Evolutionary conservation across 2,888 invertebrate genomes (phyloP), one percentile per base, ranked within the genome.

Genomic region (Seladonia tumulorum): DNA sequence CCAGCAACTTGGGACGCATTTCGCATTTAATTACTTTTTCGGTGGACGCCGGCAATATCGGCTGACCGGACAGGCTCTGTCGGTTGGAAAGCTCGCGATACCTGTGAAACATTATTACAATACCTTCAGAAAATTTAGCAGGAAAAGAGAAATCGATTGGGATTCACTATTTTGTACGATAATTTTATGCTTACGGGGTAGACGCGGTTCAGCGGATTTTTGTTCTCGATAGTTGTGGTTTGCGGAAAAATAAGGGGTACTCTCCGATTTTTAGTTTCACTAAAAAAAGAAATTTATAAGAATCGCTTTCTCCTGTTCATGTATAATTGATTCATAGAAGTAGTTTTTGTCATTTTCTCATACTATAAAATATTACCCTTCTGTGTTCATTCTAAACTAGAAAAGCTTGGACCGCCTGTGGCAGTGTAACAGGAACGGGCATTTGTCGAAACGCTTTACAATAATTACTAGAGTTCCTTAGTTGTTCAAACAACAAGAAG

Each of bases 1-100:
- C 53, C 49, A 8, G 18, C 10, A 22, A 53, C 22, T 10, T 39
- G 14, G 45, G 53, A 74, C 53, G 47, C 47, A 25, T 35, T 35
- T 66, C 66, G 76, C 74, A 76, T 72, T 53, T 39, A 63, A 71
- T 60, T 42, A 70, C 29, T 53, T 81, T 57, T 49, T 25, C 29
- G 18, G 47, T 7, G 60, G 49, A 63, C 68, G 29, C 12, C 18
- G 45, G 39, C 16, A 42, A 57, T 57, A n/a, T 74, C 49, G 57
- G 72, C 72, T 22, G 29, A n/a, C 49, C 8, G 57, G 14, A 22
- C 35, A 14, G 25, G 25, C 25, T 60, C 60, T 12, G 25, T 25
- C 25, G 25, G 60, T 60, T 25, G n/a, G 14, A 60, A 25, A 60
- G 12, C 3, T 25, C 5, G 25, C 60, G 60, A 60, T 22, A 53